Evolutionary conservation across 2,888 invertebrate genomes (phyloP), one percentile per base, ranked within the genome.

Genomic region (Sicus ferrugineus): DNA sequence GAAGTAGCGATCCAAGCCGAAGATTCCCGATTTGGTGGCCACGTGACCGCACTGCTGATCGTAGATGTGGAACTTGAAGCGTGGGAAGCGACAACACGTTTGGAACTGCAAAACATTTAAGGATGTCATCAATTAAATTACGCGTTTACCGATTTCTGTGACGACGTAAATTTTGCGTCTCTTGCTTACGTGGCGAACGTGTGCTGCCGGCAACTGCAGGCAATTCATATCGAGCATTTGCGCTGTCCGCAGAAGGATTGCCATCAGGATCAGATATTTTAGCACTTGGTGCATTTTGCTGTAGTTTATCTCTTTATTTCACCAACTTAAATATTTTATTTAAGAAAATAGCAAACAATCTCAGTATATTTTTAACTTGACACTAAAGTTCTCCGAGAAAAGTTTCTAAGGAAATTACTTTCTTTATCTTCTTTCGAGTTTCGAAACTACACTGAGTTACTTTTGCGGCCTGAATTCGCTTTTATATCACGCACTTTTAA

Each of bases 81-180:
- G 56, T 63, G 68, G 56, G 64, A 56, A 68, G 19, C 42, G 62
- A 46, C 68, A 68, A 52, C 68, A 68, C 6, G 30, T 68, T 42
- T 56, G 54, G 26, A 68, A n/a, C 68, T 68, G 28, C 46, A 42
- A 30, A 5, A 16, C 16, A 63, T 30, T n/a, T n/a, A n/a, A n/a
- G n/a, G n/a, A n/a, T n/a, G n/a, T n/a, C n/a, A 23, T 9, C 26
- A 28, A 31, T 30, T n/a, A 16, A 31, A 31, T 28, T 21, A 46
- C 42, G 26, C 6, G 58, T 19, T 42, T 3, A 46, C 26, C 23
- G 11, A 54, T 19, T 19, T 23, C 16, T 61, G 11, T 26, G 5
- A 19, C n/a, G 7, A 19, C 3, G 14, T 21, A 23, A 7, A 19
- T 7, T 31, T 2, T 52, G 16, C 28, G 16, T n/a, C 21, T 61